These are phyloP conservation scores for Ciconia boyciana DNA, from an alignment of 2,113 vertebrate species.

Conservation along the genomic window DNA sequence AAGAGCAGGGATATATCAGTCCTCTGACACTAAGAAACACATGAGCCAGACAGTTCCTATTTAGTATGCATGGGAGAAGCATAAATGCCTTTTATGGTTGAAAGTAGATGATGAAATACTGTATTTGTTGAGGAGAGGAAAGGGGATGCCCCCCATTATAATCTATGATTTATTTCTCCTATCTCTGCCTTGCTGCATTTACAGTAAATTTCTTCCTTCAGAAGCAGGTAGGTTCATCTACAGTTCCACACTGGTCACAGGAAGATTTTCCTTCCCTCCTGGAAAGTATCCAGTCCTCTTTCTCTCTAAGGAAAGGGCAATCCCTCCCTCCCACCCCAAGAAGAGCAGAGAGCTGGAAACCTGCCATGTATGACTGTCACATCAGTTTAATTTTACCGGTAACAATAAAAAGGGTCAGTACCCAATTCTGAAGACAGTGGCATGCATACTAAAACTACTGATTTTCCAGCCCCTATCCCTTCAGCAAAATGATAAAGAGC, in stretches of 20 bases:
- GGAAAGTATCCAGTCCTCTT: slow-evolving; percentile 41
- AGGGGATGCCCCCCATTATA: neutral
- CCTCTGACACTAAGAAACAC: neutral
- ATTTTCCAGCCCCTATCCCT: neutral
- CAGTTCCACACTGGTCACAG: neutral
- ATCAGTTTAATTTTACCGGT: slow-evolving; percentile 46
- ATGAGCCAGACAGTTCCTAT: neutral
- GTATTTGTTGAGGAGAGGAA: neutral
- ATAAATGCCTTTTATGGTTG: neutral
- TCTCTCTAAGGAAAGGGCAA: slow-evolving; percentile 31
- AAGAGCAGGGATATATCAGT: neutral
- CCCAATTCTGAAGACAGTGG: neutral
- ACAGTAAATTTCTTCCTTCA: neutral
- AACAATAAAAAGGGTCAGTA: slow-evolving; percentile 34
- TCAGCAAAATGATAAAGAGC: neutral
- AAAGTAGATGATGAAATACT: neutral
- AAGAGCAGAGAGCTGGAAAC: slow-evolving; percentile 33
- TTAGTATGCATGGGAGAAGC: slow-evolving; percentile 26
- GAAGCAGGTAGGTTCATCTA: slow-evolving; percentile 9
- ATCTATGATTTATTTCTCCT: slow-evolving; percentile 16
- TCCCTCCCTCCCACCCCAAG: neutral
- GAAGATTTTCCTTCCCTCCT: slow-evolving; percentile 35
- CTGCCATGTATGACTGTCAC: slow-evolving; percentile 6
- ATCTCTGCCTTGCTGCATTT: neutral
- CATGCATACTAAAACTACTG: slow-evolving; percentile 18